Evolutionary conservation across 2,113 vertebrate species (phyloP).

Genomic region (Hymenochirus boettgeri): DNA sequence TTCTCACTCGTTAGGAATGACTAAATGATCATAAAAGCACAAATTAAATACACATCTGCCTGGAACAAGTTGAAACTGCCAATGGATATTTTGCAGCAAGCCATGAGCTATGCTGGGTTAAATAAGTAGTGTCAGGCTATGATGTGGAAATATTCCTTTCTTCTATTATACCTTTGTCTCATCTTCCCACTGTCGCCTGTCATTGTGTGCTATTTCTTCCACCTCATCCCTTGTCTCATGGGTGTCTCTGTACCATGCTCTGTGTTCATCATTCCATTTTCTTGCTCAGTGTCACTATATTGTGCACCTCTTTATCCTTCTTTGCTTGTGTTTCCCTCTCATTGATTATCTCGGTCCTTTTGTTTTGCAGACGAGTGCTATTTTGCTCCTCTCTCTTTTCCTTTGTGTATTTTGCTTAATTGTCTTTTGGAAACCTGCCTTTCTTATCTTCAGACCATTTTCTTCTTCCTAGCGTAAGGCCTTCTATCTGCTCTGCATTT

Average conservation of each 20-base stretch:
- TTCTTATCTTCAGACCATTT: too few relatives aligned
- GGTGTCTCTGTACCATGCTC: constrained; percentile 16
- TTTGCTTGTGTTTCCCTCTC: not conserved
- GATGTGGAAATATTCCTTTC: constrained; percentile 21
- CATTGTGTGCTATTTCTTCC: constrained; percentile 14
- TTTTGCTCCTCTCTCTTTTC: not conserved
- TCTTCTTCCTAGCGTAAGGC: not conserved
- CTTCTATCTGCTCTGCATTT: not conserved
- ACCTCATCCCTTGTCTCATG: constrained; percentile 14
- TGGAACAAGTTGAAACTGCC: constrained; percentile 57
- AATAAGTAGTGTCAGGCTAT: constrained; percentile 9
- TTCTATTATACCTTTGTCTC: not conserved
- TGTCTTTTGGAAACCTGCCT: not conserved
- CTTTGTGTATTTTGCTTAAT: not conserved
- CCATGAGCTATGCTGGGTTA: constrained; percentile 21
- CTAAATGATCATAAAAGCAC: constrained; percentile 70
- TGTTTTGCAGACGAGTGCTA: too few relatives aligned
- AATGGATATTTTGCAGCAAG: constrained; percentile 25
- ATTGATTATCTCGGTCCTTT: not conserved
- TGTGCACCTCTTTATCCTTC: too few relatives aligned
- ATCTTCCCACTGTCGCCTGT: constrained; percentile 2
- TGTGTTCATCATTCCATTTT: constrained; percentile 8
- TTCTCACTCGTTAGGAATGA: constrained; percentile 65
- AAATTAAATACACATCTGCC: constrained; percentile 71
- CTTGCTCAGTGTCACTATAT: not conserved